These are phyloP conservation scores for Astreopora myriophthalma DNA, from an alignment of 64 coral and sea anemone species.

Conservation along the genomic window DNA sequence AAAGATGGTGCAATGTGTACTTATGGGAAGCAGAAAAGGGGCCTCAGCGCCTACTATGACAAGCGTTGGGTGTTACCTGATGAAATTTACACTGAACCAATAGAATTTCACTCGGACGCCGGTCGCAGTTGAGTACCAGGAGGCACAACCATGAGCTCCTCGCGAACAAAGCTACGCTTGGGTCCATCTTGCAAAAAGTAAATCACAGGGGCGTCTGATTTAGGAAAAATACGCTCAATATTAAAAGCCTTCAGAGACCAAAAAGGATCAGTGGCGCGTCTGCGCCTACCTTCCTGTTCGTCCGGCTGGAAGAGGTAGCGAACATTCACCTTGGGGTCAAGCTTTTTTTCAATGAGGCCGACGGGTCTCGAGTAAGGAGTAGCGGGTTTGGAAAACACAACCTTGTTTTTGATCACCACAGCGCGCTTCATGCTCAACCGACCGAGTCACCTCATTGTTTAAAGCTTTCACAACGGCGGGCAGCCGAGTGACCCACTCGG, in stretches of 20 bases:
- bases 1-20: too few species aligned
- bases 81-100: background rate
- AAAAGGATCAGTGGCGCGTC: background rate
- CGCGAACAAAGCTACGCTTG: background rate
- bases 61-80: slow-evolving; percentile 6
- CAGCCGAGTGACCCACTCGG: background rate
- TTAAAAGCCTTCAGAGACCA: background rate
- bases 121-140: too few species aligned
- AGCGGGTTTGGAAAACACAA: background rate
- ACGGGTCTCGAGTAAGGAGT: background rate
- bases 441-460: slow-evolving; percentile 7
- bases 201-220: background rate
- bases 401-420: background rate
- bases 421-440: background rate
- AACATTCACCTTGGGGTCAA: too few species aligned
- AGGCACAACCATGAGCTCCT: slow-evolving; percentile 2
- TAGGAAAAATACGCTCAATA: background rate
- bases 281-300: background rate
- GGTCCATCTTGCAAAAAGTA: background rate
- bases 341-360: too few species aligned
- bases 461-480: slow-evolving; percentile 22
- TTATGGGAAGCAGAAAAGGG: slow-evolving; percentile 12
- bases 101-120: too few species aligned
- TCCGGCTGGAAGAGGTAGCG: background rate
- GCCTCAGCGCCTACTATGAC: slow-evolving; percentile 20